Conservation (phyloP, 2,888 invertebrate species). For the Arrhopalites spinosus region DNA sequence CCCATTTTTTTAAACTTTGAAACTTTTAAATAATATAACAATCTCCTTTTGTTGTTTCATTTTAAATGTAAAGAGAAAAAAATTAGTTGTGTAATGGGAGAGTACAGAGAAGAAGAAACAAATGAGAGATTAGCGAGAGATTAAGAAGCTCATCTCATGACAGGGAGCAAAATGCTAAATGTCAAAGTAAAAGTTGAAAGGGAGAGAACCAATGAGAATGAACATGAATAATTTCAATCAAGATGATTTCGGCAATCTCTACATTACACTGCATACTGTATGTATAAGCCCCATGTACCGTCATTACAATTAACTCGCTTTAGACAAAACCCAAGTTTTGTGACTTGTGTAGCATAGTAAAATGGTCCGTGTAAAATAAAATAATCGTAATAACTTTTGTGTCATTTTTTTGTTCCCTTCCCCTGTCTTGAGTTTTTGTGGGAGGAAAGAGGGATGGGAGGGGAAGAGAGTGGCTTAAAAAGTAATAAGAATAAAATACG, state of each 20-base stretch:
- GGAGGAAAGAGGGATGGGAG: too few species aligned
- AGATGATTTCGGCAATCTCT: slow-evolving; percentile 39
- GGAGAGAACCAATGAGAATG: slow-evolving; percentile 4
- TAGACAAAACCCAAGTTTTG: neutral
- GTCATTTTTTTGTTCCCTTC: neutral
- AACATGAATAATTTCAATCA: slow-evolving; percentile 33
- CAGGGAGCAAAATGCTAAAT: slow-evolving; percentile 1
- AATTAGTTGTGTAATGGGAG: neutral
- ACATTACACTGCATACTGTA: neutral
- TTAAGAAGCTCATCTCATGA: slow-evolving; percentile 12
- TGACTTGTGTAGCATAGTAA: neutral
- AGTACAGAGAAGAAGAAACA: neutral
- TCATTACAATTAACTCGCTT: neutral
- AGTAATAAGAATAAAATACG: slow-evolving; percentile 30
- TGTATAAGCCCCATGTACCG: neutral
- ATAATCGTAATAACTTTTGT: neutral
- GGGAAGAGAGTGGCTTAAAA: slow-evolving; percentile 18
- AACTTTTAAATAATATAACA: neutral
- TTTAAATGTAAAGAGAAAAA: neutral
- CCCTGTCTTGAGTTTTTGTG: too few species aligned
- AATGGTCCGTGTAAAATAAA: neutral
- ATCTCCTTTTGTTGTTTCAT: neutral
- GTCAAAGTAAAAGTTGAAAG: neutral
- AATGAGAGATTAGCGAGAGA: neutral
- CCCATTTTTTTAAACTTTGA: neutral